Conservation (phyloP, 2,888 invertebrate species). For the Oligia strigilis region DNA sequence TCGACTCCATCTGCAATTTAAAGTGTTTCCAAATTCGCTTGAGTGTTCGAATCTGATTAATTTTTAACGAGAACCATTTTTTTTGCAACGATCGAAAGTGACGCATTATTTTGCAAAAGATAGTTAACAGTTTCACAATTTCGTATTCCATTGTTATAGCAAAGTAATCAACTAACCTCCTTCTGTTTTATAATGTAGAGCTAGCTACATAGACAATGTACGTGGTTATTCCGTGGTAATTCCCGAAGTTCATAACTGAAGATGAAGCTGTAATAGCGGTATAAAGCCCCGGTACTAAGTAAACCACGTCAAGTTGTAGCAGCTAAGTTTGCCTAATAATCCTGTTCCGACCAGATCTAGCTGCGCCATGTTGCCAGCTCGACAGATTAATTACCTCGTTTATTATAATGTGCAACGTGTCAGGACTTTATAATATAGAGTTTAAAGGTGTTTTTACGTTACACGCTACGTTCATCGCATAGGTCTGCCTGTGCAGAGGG, state of each 20-base stretch:
- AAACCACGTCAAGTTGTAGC: constrained; percentile 65
- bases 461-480: not conserved
- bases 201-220: constrained; percentile 14
- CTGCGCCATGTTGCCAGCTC: constrained; percentile 72
- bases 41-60: not conserved
- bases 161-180: constrained; percentile 6
- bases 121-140: not conserved
- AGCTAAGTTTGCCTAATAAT: constrained; percentile 74
- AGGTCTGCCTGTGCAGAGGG: no score
- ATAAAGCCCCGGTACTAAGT: constrained; percentile 64
- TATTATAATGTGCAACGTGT: constrained; percentile 45
- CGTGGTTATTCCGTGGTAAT: constrained; percentile 30
- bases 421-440: constrained; percentile 1
- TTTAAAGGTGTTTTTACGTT: constrained; percentile 1
- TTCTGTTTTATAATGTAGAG: constrained; percentile 4
- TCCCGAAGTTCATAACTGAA: constrained; percentile 59
- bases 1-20: not conserved
- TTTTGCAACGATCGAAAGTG: not conserved
- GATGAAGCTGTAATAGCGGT: constrained; percentile 53
- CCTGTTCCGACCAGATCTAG: constrained; percentile 67
- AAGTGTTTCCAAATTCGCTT: not conserved
- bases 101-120: not conserved
- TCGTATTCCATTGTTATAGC: not conserved
- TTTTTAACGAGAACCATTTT: not conserved
- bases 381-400: constrained; percentile 79